Evolutionary conservation across 2,888 invertebrate genomes (phyloP).

Genomic region (Trichogramma evanescens): DNA sequence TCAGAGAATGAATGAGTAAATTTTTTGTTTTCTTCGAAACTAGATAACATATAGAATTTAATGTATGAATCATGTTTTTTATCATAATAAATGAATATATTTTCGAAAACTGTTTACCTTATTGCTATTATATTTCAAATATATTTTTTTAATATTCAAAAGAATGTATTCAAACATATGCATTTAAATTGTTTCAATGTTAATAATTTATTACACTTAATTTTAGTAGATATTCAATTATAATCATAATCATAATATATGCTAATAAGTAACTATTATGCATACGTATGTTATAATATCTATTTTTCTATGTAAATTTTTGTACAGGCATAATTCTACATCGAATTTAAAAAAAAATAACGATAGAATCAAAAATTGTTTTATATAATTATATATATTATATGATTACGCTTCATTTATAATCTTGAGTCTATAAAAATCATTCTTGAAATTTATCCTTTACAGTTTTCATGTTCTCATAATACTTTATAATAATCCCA

Average conservation of each 20-base stretch:
- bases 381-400: not conserved
- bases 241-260: constrained; percentile 27
- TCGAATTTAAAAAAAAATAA: constrained; percentile 32
- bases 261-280: constrained; percentile 34
- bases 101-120: too few relatives aligned
- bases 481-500: constrained; percentile 13
- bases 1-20: not conserved
- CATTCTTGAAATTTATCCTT: constrained; percentile 8
- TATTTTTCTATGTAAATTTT: constrained; percentile 35
- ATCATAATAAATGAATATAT: not conserved
- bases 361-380: constrained; percentile 24
- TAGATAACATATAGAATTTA: not conserved
- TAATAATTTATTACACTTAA: constrained; percentile 32
- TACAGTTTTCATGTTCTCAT: constrained; percentile 4
- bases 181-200: constrained; percentile 20
- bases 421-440: constrained; percentile 9
- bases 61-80: not conserved
- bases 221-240: constrained; percentile 32
- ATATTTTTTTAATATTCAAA: not conserved
- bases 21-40: constrained; percentile 3
- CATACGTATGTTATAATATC: constrained; percentile 32
- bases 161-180: constrained; percentile 23
- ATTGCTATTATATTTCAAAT: not conserved
- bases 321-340: constrained; percentile 37
- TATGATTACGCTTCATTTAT: constrained; percentile 8